phyloP scores from a whole-genome alignment of 2,888 invertebrate species.

The Cordilura impudica region DNA sequence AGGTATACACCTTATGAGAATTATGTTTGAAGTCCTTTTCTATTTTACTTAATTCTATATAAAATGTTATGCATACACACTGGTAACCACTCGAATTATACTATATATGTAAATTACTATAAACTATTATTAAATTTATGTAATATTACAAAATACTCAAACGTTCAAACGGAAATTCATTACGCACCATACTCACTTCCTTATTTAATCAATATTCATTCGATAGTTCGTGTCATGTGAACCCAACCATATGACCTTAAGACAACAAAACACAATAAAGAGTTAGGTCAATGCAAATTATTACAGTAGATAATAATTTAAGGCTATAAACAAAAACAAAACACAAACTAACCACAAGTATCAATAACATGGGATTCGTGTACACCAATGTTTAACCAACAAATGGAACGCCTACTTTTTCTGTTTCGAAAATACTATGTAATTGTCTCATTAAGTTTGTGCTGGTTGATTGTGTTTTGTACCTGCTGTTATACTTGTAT shows the following conservation, averaged over 20 bases:
- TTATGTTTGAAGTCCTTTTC: no score
- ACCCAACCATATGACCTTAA: constrained; percentile 69
- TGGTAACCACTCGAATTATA: background rate
- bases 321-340: constrained; percentile 16
- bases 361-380: constrained; percentile 56
- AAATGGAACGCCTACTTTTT: constrained; percentile 70
- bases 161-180: constrained; percentile 51
- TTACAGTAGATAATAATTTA: constrained; percentile 29
- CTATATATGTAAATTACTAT: constrained; percentile 8
- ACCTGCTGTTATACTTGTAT: constrained; percentile 47
- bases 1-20: no score
- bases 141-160: constrained; percentile 35
- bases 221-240: constrained; percentile 65
- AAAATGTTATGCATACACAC: no score
- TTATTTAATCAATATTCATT: constrained; percentile 49
- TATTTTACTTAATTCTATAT: no score
- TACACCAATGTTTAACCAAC: constrained; percentile 75
- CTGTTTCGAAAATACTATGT: constrained; percentile 43
- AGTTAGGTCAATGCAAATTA: constrained; percentile 52
- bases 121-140: constrained; percentile 39
- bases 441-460: constrained; percentile 70
- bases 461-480: constrained; percentile 13
- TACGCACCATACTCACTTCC: constrained; percentile 27
- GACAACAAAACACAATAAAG: constrained; percentile 33
- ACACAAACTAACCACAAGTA: constrained; percentile 37